Percentiles rank a stretch among this genome's conserved stretches.
phyloP scores from a whole-genome alignment of 2,888 invertebrate species.

The Eugnorisma glareosa region DNA sequence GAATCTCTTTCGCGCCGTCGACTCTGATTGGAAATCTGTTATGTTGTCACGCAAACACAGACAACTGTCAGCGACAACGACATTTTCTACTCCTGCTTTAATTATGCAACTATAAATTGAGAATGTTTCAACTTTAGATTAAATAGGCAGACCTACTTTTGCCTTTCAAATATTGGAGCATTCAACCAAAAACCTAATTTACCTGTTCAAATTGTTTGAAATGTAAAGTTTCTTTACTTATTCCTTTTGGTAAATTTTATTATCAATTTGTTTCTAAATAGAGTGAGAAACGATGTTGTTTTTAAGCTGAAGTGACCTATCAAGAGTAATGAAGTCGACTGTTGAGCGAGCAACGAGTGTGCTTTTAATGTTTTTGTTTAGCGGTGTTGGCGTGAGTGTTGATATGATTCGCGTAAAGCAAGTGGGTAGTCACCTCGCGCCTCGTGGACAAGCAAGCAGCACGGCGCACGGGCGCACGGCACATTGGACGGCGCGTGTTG shows the following conservation, averaged over 20 bases:
- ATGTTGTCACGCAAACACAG: conserved; percentile 76
- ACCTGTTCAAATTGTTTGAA: conserved; percentile 54
- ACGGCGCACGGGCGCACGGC: conserved; percentile 49
- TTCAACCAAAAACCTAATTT: conserved; percentile 58
- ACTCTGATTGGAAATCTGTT: conserved; percentile 87
- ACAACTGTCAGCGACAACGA: conserved; percentile 65
- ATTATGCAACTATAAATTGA: conserved; percentile 65
- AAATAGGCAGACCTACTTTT: conserved; percentile 51
- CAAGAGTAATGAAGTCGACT: conserved; percentile 30
- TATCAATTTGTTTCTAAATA: conserved; percentile 53
- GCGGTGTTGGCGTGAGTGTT: conserved; percentile 36
- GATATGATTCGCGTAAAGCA: conserved; percentile 56
- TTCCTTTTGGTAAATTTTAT: conserved; percentile 53
- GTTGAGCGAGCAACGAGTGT: conserved; percentile 16
- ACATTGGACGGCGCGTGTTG: conserved; percentile 76
- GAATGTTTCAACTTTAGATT: conserved; percentile 61
- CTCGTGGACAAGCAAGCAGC: conserved; percentile 66
- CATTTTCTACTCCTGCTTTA: conserved; percentile 55
- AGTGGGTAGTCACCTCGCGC: conserved; percentile 60
- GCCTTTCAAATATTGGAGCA: conserved; percentile 51
- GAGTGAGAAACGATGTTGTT: conserved; percentile 42
- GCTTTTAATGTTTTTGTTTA: conserved; percentile 48
- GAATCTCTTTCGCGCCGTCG: conserved; percentile 88
- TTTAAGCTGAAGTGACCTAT: conserved; percentile 38
- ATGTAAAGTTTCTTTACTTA: conserved; percentile 52